Evolutionary conservation across 2,888 invertebrate species (phyloP), one percentile per base, ranked within the genome.

Genomic region (Andrena haemorrhoa): DNA sequence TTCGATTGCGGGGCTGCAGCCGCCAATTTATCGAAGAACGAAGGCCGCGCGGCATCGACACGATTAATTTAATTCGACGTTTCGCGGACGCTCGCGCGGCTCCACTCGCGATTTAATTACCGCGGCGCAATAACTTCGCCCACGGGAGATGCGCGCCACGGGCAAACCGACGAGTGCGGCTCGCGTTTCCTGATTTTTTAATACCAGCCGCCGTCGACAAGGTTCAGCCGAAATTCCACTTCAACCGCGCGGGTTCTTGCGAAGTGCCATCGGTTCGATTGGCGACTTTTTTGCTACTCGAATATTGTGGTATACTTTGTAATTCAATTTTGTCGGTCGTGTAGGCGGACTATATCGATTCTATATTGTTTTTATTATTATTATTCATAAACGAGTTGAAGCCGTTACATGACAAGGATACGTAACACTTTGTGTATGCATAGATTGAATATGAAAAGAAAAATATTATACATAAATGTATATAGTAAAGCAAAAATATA

Each of bases 51-150:
- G 64, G 77, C 73, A 53, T 75, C 75, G 82, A 41, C 68, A 58
- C 82, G 82, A 84, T 84, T 84, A 82, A 84, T 84, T 84, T 84
- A 79, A 84, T 84, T 84, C 79, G 84, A 84, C 82, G 83, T 82
- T 74, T 79, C 72, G 75, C 82, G 76, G 82, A 56, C 79, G 58
- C 73, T 20, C 23, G 79, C 31, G 75, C 8, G 72, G 20, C 68
- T 75, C 74, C 20, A 20, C 56, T 66, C 68, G 82, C 83, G 75
- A 75, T 84, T 84, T 82, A 82, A 84, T 84, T 82, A 84, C 75
- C 73, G 41, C 41, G 70, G 63, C 72, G 76, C 82, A 72, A 78
- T 82, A 82, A 83, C 83, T 82, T 75, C 63, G 56, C 70, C 77
- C 65, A 29, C 60, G 71, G 58, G 61, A 60, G 51, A 23, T 74